Conservation (phyloP, 2,113 vertebrate genomes). For the Gorilla gorilla region DNA sequence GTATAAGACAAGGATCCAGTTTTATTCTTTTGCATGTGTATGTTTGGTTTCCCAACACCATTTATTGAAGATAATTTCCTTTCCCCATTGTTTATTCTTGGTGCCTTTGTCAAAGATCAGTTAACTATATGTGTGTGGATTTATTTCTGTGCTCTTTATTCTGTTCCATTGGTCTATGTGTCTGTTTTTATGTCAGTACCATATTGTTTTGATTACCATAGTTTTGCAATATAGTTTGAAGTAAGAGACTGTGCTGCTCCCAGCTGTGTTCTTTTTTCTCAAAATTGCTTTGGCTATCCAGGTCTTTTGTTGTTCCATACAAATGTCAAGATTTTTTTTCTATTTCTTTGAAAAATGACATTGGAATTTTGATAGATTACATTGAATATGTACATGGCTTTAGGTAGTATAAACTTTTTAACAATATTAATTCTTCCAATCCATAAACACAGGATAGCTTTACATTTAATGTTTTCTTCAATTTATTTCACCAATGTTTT, state of each 20-base stretch:
- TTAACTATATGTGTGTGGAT: neutral
- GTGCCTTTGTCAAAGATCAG: neutral
- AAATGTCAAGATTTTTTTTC: neutral
- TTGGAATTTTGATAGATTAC: neutral
- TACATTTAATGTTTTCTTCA: neutral
- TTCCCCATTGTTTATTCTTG: neutral
- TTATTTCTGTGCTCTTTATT: neutral
- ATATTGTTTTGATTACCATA: neutral
- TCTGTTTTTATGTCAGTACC: neutral
- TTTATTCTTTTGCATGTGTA: neutral
- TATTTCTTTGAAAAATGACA: neutral
- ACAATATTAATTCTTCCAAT: neutral
- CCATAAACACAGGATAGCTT: neutral
- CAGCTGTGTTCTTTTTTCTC: neutral
- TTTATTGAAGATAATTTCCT: neutral
- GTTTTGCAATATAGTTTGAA: neutral
- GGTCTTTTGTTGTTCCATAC: neutral
- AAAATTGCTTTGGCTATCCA: neutral
- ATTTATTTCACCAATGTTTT: neutral
- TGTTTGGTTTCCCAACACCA: neutral
- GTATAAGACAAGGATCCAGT: neutral
- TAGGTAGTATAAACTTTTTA: neutral
- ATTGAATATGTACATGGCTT: neutral
- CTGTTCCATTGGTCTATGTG: neutral
- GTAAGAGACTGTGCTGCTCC: neutral